phyloP scores from a whole-genome alignment of 2,888 invertebrate genomes.

The Odontocerum albicorne region DNA sequence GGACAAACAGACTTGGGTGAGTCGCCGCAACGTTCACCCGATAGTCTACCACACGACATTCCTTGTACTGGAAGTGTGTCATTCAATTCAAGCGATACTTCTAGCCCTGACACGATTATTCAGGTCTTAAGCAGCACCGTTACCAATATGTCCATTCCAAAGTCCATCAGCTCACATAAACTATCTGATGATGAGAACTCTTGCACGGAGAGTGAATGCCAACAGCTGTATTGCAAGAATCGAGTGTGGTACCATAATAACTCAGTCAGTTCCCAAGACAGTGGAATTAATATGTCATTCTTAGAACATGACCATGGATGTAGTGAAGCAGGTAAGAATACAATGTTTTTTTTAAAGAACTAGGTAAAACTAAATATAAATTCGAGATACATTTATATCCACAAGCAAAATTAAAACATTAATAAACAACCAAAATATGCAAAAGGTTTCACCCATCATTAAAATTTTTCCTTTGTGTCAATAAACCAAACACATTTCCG shows the following conservation, averaged over 20 bases:
- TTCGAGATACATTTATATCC: too few relatives aligned
- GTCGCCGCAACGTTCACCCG: slow-evolving; percentile 52
- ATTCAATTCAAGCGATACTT: slow-evolving; percentile 58
- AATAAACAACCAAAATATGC: too few relatives aligned
- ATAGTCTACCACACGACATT: slow-evolving; percentile 51
- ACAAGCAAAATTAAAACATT: too few relatives aligned
- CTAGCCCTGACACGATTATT: slow-evolving; percentile 56
- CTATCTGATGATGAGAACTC: slow-evolving; percentile 60
- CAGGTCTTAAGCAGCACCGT: slow-evolving; percentile 49
- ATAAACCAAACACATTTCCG: too few relatives aligned
- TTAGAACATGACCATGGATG: slow-evolving; percentile 65
- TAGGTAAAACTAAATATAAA: too few relatives aligned
- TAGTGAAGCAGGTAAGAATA: slow-evolving; percentile 38
- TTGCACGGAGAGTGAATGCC: slow-evolving; percentile 51
- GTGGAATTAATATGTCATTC: slow-evolving; percentile 75
- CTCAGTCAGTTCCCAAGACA: slow-evolving; percentile 75
- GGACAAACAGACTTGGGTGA: slow-evolving; percentile 43
- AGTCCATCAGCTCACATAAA: slow-evolving; percentile 59
- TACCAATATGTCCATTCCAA: slow-evolving; percentile 52
- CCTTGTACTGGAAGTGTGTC: slow-evolving; percentile 51
- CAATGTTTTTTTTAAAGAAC: too few relatives aligned
- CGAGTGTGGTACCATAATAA: slow-evolving; percentile 67
- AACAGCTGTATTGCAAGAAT: slow-evolving; percentile 54
- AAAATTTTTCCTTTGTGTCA: too few relatives aligned
- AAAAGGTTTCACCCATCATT: too few relatives aligned